Percentiles rank a stretch among this genome's conserved stretches.
Evolutionary conservation across 1,140 invertebrate species (phyloP).

Genomic region (Drosophila navojoa): DNA sequence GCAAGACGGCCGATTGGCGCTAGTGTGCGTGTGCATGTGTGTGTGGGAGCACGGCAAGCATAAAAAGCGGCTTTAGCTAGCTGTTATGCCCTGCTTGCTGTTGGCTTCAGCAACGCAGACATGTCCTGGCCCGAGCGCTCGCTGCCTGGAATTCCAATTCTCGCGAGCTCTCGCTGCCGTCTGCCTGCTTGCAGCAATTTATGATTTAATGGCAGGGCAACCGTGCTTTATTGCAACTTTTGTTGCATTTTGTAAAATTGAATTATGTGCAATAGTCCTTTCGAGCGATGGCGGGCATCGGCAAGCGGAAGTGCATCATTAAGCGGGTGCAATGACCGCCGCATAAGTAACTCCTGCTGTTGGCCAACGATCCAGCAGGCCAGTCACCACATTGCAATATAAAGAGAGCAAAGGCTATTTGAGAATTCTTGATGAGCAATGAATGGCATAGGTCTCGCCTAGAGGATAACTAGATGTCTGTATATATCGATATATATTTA

Average conservation of each 20-base stretch:
- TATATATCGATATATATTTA: no score
- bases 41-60: constrained; percentile 1
- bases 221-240: constrained; percentile 74
- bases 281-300: no score
- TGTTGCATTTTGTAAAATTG: constrained; percentile 75
- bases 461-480: no score
- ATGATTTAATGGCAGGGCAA: constrained; percentile 70
- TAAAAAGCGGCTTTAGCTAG: constrained; percentile 48
- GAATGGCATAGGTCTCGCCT: no score
- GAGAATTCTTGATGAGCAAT: no score
- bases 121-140: neutral
- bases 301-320: no score
- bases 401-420: no score
- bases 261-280: constrained; percentile 59
- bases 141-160: neutral
- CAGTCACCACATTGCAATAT: no score
- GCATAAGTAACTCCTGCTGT: no score
- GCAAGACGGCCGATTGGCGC: constrained; percentile 32
- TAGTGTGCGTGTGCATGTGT: constrained; percentile 29
- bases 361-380: no score
- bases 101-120: constrained; percentile 42
- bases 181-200: constrained; percentile 55
- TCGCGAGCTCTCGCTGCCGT: neutral
- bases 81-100: constrained; percentile 11
- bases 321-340: no score